Conservation (phyloP, 2,113 vertebrate species). For the Phasianus colchicus region DNA sequence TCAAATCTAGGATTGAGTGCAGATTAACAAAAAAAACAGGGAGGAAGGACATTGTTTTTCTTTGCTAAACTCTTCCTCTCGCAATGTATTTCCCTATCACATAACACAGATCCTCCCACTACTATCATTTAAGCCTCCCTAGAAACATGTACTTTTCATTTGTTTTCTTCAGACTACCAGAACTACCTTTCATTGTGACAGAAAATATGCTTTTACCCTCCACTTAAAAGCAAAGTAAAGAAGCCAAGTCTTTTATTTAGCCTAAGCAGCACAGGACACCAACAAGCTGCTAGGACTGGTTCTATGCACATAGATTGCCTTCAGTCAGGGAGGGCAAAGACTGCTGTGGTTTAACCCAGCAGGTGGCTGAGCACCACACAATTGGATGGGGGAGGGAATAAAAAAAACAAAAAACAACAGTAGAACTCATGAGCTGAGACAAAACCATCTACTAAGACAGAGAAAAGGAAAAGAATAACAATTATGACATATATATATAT, state of each 20-base stretch:
- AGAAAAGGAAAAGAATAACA: too few species aligned
- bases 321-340: rapidly evolving
- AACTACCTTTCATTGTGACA: rapidly evolving
- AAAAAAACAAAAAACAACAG: too few species aligned
- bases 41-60: rapidly evolving
- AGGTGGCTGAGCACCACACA: too few species aligned
- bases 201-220: rapidly evolving
- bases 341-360: too few species aligned
- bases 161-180: rapidly evolving
- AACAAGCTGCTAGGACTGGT: rapidly evolving
- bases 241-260: rapidly evolving
- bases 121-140: rapidly evolving
- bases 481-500: too few species aligned
- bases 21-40: neutral
- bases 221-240: neutral
- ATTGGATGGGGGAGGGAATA: too few species aligned
- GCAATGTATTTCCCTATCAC: rapidly evolving
- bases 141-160: rapidly evolving
- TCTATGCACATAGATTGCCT: rapidly evolving
- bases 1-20: neutral
- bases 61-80: neutral
- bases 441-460: too few species aligned
- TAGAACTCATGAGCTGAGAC: too few species aligned
- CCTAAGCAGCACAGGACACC: rapidly evolving
- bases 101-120: rapidly evolving